Base-by-base conservation (phyloP, 2,797 vertebrate species). In the Cirrhinus molitorella region DNA sequence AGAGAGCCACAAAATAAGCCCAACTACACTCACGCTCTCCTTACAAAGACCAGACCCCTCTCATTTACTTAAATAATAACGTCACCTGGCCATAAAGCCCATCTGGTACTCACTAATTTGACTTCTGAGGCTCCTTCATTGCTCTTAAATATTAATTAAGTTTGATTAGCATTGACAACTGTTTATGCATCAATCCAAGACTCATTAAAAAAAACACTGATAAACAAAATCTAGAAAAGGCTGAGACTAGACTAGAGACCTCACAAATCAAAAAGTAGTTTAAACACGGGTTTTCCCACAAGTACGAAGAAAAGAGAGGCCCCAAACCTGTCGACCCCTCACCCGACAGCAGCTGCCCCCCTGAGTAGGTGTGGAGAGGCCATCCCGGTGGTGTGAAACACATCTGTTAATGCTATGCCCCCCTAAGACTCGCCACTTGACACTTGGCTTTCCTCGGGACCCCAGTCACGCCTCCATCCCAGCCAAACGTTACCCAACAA, bases 371-470 rank as follows among this genome's bases (percentile, higher is more conserved):
- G 85, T 79, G 34, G 79, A 76, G 51, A 85, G 65, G 79, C 63
- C 61, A 51, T 81, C 53, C 75, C 25, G n/a, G 59, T 76, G 80
- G 84, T 81, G 84, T 81, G 74, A 86, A 83, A 82, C 80, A 82
- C 80, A 83, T 86, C 80, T 86, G 85, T 79, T 86, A 79, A 83
- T 79, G 67, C 47, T 53, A 34, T 65, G 53, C n/a, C 83, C 67
- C 85, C 74, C 85, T 59, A 45, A 79, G 80, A 77, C 11, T 23
- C 43, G 7, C 80, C 67, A 83, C 80, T 86, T 86, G 85, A 82
- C 85, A 86, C 80, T 82, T 82, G 80, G 61, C 40, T 83, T 81
- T 81, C 49, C 55, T 47, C 25, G 0, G 55, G 59, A 79, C 47
- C 55, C 73, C 34, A 14, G 66, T 63, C 31, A 85, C 63, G 63